These are phyloP conservation scores for Nixonia krombeini DNA, from an alignment of 1,140 invertebrate genomes.

Conservation along the genomic window DNA sequence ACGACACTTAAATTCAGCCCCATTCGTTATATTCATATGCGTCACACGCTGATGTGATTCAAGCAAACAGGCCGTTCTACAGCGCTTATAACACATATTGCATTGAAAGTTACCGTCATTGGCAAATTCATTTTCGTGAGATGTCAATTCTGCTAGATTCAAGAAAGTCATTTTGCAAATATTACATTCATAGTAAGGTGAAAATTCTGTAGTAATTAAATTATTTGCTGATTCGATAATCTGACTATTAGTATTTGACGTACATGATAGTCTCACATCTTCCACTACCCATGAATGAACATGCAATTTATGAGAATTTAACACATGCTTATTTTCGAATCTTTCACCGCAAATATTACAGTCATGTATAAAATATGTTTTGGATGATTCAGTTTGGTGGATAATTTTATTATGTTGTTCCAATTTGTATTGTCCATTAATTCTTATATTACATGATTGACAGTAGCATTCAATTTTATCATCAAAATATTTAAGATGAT, in stretches of 20 bases:
- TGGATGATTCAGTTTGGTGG: slow-evolving; percentile 24
- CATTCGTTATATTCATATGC: slow-evolving; percentile 13
- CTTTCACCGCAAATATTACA: slow-evolving; percentile 49
- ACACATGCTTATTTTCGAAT: slow-evolving; percentile 41
- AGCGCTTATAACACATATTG: slow-evolving; percentile 42
- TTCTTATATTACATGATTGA: slow-evolving; percentile 27
- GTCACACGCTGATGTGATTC: slow-evolving; percentile 29
- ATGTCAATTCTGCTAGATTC: slow-evolving; percentile 5
- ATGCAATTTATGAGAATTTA: slow-evolving; percentile 52
- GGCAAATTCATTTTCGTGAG: slow-evolving; percentile 40
- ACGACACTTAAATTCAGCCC: slow-evolving; percentile 19
- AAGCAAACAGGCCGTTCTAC: slow-evolving; percentile 12
- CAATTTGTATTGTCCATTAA: slow-evolving; percentile 47
- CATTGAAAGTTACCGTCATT: slow-evolving; percentile 48
- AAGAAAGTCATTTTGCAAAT: slow-evolving; percentile 42
- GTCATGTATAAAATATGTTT: slow-evolving; percentile 15
- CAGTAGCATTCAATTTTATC: slow-evolving; percentile 24
- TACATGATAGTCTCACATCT: not conserved
- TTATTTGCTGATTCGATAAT: not conserved
- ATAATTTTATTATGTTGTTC: slow-evolving; percentile 47
- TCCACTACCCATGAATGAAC: slow-evolving; percentile 37
- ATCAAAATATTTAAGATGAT: slow-evolving; percentile 47
- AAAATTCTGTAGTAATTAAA: not conserved
- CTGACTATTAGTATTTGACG: not conserved
- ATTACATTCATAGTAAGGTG: slow-evolving; percentile 20